phyloP scores from a whole-genome alignment of 2,113 vertebrate species.

The Plecotus auritus region DNA sequence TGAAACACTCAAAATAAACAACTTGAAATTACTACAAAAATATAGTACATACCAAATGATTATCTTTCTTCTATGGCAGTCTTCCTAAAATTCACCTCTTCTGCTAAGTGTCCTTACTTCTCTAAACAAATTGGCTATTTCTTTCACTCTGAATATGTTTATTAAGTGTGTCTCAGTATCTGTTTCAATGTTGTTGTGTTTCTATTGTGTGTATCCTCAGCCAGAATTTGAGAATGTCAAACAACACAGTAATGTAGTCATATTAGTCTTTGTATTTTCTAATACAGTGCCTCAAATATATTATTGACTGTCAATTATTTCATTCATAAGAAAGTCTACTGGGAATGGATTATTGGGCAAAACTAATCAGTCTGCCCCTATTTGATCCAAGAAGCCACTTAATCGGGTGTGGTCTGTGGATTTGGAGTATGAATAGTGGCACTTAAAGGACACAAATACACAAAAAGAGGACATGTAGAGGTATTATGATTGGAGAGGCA shows the following conservation, averaged over 20 bases:
- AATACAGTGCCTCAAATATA: background rate
- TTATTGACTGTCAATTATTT: background rate
- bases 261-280: background rate
- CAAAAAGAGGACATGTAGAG: background rate
- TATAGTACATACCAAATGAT: background rate
- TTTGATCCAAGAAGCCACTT: background rate
- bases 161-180: background rate
- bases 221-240: background rate
- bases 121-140: conserved; percentile 4
- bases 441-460: background rate
- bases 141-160: background rate
- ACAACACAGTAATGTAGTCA: background rate
- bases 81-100: background rate
- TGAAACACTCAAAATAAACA: background rate
- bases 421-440: background rate
- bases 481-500: background rate
- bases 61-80: background rate
- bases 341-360: background rate
- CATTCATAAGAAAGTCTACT: background rate
- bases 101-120: background rate
- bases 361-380: background rate
- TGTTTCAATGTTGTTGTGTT: background rate
- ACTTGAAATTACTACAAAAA: background rate
- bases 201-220: background rate
- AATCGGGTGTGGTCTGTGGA: background rate